Conservation (phyloP, 2,888 invertebrate genomes). For the Nymphalis urticae region DNA sequence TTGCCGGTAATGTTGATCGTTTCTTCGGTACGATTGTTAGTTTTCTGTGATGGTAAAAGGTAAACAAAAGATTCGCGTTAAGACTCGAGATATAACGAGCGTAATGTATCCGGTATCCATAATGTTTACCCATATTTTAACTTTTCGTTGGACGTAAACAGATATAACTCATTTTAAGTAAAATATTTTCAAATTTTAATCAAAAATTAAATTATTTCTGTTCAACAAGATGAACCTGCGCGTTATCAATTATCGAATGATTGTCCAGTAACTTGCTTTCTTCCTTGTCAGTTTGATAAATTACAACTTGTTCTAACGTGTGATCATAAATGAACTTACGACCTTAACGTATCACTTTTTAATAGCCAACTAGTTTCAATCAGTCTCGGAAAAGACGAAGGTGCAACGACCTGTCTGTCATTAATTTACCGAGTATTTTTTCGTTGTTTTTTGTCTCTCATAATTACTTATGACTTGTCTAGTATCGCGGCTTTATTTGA, state of each 20-base stretch:
- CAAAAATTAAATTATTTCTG: too few species aligned
- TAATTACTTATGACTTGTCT: slow-evolving; percentile 22
- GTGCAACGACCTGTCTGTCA: slow-evolving; percentile 28
- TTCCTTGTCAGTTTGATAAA: slow-evolving; percentile 34
- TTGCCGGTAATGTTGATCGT: too few species aligned
- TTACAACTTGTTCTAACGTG: slow-evolving; percentile 25
- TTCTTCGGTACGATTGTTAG: too few species aligned
- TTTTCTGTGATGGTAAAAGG: too few species aligned
- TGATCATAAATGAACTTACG: slow-evolving; percentile 32
- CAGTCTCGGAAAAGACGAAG: slow-evolving; percentile 21
- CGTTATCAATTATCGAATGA: slow-evolving; percentile 10
- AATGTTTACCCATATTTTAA: slow-evolving; percentile 4
- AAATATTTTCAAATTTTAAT: too few species aligned
- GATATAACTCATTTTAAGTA: too few species aligned
- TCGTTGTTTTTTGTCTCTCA: slow-evolving; percentile 19
- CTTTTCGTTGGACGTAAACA: background rate
- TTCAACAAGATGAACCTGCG: background rate
- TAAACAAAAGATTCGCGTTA: slow-evolving; percentile 14
- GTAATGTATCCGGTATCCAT: slow-evolving; percentile 8
- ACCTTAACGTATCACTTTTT: slow-evolving; percentile 27
- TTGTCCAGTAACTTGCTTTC: slow-evolving; percentile 16
- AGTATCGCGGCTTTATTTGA: slow-evolving; percentile 9
- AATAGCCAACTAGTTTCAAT: slow-evolving; percentile 26
- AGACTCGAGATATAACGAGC: background rate
- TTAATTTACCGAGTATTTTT: slow-evolving; percentile 24